Evolutionary conservation across 1,140 invertebrate species (phyloP), one percentile per base, ranked within the genome.

Genomic region (Epicauta chinensis): DNA sequence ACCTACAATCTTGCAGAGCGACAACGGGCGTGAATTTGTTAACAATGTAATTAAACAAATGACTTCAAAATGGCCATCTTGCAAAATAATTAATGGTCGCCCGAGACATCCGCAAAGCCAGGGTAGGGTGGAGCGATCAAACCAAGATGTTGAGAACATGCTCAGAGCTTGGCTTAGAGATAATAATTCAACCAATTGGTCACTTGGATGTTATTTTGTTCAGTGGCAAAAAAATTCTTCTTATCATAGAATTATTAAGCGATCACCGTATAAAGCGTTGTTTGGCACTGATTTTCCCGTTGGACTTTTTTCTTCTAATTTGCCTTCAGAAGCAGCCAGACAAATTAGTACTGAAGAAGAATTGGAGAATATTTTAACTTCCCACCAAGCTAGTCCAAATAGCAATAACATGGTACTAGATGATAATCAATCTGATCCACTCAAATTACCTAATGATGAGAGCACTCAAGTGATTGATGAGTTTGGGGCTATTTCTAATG

Each of bases 61-160:
- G 38, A 35, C 11, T 14, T 42, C 7, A 7, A 51, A 53, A 34
- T 65, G 61, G 61, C 57, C 58, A 31, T 42, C 47, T 4, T 60
- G 9, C 10, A 60, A 59, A 49, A 62, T 55, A 16, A 30, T 62
- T 46, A 56, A 38, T 43, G 53, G 51, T 43, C 56, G 51, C 46
- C 62, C 63, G 23, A 16, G 56, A 46, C 55, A 63, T 55, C 51
- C 55, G 9, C 56, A 61, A 53, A 63, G 51, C 34, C 62, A 66
- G 49, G 55, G 56, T 11, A 55, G 47, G 39, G 42, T 63, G 17
- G 58, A 65, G 43, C 6, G 61, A 43, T 36, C 34, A 12, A 65
- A 63, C 53, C 59, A 53, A 51, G 50, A 59, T 36, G 51, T 61
- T 2, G 39, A 59, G 37, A 50, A 56, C 51, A 56, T 59, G 40